A percentile compares a stretch with the other conserved stretches of the same genome.
Conservation (phyloP, 2,888 invertebrate species). For the Deilephila porcellus region DNA sequence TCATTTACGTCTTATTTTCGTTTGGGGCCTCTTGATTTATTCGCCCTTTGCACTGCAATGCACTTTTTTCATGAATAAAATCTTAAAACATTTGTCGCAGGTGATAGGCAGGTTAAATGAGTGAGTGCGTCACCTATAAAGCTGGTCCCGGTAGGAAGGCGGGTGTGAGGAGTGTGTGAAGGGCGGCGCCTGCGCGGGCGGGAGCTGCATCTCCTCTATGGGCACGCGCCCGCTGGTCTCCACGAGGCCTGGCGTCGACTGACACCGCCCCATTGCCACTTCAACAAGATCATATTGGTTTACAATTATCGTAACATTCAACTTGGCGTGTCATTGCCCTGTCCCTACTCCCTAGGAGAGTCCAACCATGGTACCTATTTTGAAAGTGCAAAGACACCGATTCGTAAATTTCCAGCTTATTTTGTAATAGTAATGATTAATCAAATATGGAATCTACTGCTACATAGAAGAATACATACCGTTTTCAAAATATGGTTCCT, state of each 20-base stretch:
- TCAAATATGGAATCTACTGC: no score
- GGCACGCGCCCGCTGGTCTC: conserved; percentile 96
- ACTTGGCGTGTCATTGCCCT: not conserved
- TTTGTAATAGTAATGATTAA: no score
- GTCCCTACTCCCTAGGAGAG: not conserved
- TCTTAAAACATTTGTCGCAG: not conserved
- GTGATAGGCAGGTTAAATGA: not conserved
- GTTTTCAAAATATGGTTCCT: no score
- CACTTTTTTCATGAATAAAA: no score
- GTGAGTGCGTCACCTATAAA: conserved; percentile 76
- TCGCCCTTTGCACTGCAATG: no score
- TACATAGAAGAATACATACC: no score
- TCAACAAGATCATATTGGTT: conserved; percentile 39
- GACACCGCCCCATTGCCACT: conserved; percentile 92
- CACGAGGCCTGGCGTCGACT: conserved; percentile 97
- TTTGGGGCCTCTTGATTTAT: no score
- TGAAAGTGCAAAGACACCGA: no score
- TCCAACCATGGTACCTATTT: no score
- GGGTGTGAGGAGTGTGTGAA: conserved; percentile 75
- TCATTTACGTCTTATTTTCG: no score
- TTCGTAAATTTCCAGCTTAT: no score
- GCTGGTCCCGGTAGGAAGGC: conserved; percentile 83
- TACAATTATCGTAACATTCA: conserved; percentile 11
- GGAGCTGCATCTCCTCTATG: conserved; percentile 87
- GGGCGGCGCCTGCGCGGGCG: conserved; percentile 70